Conservation (phyloP, 2,113 vertebrate genomes). For the Desmodus rotundus region DNA sequence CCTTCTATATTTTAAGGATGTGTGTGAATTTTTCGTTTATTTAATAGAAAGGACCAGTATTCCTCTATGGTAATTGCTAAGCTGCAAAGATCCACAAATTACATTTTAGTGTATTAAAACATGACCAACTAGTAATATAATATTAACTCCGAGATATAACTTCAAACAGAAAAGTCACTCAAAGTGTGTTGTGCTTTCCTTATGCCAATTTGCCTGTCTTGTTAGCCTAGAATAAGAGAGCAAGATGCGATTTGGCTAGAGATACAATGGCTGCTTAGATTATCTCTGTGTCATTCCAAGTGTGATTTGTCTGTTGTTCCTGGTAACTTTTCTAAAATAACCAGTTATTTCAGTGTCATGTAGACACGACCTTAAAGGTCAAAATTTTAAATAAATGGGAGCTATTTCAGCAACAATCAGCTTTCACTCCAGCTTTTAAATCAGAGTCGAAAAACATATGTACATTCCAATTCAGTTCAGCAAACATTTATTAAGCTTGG, state of each 20-base stretch:
- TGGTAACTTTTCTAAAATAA: not conserved
- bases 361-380: not conserved
- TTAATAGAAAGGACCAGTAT: not conserved
- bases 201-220: not conserved
- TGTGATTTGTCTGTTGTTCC: constrained; percentile 24
- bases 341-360: not conserved
- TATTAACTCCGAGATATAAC: not conserved
- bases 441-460: not conserved
- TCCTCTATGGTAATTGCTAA: not conserved
- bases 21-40: not conserved
- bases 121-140: not conserved
- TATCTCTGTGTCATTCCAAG: not conserved
- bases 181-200: not conserved
- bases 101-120: not conserved
- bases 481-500: not conserved
- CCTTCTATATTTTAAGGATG: not conserved
- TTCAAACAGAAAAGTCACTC: not conserved
- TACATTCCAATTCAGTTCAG: constrained; percentile 8
- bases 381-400: not conserved
- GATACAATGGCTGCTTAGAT: not conserved
- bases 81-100: not conserved
- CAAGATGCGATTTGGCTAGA: not conserved
- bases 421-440: not conserved
- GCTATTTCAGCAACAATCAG: not conserved
- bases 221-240: not conserved